Evolutionary conservation across 2,113 vertebrate species (phyloP), one percentile per base, ranked within the genome.

Genomic region (Gallinago jamesoni): DNA sequence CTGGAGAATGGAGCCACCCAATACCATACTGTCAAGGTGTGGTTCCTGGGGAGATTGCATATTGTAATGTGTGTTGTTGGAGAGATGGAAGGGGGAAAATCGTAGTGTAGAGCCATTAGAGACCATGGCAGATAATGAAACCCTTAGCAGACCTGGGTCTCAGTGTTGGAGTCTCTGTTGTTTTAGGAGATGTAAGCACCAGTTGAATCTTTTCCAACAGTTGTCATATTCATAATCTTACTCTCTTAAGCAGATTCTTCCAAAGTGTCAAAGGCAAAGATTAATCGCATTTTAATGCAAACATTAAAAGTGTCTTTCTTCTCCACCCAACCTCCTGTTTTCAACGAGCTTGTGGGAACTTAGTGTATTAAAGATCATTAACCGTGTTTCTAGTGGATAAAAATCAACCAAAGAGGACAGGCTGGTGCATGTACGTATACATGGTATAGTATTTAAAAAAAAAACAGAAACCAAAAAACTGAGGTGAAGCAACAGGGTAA

Each of bases 11-110:
- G 99, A 98, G 96, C 62, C 75, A 97, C 67, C 43, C 43, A 16
- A 16, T 97, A 28, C 99, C 99, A 1, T 97, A 98, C 70, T 99
- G 99, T 97, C 97, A 98, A 99, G 99, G 99, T 99, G 95, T 59
- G 50, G 30, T 90, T 75, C 57, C 69, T 45, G 27, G 27, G 22
- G 12, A n/a, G 14, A 35, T 18, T n/a, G 22, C 14, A 12, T 53
- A 2, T 27, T 62, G n/a, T 57, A 55, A 52, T 41, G 10, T 76
- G 24, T 30, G 25, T 12, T 64, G 5, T 68, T 79, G 84, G 48
- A 59, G 57, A 41, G 35, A 14, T 22, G 47, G 24, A 84, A 80
- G 24, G 28, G 23, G 31, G 5, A 67, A 55, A 63, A 39, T n/a
- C 45, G 24, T 45, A 43, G 9, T 39, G 30, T 35, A 68, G 25